phyloP scores from a whole-genome alignment of 2,797 vertebrate genomes.

The Champsocephalus esox region DNA sequence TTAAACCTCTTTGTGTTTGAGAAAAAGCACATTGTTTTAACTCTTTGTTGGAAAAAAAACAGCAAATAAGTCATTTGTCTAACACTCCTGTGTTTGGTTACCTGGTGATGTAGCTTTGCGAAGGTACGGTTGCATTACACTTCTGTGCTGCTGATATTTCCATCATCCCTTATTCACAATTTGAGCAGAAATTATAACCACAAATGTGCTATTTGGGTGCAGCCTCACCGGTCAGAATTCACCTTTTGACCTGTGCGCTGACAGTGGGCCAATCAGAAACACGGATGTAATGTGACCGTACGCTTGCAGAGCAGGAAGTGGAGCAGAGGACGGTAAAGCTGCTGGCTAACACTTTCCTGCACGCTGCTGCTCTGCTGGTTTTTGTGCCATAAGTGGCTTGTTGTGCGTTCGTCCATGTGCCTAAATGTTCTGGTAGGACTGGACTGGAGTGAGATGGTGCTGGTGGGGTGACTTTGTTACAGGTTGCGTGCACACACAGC shows the following conservation, averaged over 20 bases:
- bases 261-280: background rate
- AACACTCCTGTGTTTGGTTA: conserved; percentile 24
- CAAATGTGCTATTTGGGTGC: background rate
- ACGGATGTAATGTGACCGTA: conserved; percentile 9
- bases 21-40: conserved; percentile 11
- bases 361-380: conserved; percentile 41
- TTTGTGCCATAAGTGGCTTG: conserved; percentile 70
- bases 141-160: background rate
- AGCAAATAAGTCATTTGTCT: background rate
- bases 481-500: conserved; percentile 50
- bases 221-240: background rate
- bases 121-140: conserved; percentile 2
- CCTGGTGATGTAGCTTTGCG: conserved; percentile 1
- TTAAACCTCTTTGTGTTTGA: background rate
- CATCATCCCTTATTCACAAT: background rate
- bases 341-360: conserved; percentile 38
- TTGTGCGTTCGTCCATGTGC: conserved; percentile 57
- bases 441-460: conserved; percentile 6
- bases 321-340: conserved; percentile 9
- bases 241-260: background rate
- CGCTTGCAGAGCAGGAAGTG: background rate
- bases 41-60: background rate
- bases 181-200: background rate
- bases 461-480: conserved; percentile 48
- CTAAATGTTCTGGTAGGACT: conserved; percentile 54